Conservation (phyloP, 2,113 vertebrate species). For the Choloepus hoffmanni region DNA sequence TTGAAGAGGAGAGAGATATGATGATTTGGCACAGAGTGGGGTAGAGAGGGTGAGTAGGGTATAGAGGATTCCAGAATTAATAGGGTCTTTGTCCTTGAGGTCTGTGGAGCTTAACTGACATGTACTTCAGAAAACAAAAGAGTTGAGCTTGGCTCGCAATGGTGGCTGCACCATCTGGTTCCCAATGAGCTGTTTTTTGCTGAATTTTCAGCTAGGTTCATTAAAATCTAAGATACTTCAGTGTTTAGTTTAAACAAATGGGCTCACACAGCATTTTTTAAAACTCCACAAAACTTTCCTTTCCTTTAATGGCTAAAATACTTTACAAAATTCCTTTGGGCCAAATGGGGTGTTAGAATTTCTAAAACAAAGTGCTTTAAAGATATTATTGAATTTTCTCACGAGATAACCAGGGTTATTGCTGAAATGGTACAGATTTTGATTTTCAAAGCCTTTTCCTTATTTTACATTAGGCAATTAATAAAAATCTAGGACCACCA, state of each 20-base stretch:
- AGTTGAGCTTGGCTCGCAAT: constrained; percentile 60
- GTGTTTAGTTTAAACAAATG: constrained; percentile 76
- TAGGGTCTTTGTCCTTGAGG: constrained; percentile 59
- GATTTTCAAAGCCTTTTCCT: constrained; percentile 46
- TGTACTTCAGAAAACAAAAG: constrained; percentile 58
- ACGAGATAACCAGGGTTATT: background rate
- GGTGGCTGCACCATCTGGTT: constrained; percentile 73
- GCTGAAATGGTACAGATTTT: background rate
- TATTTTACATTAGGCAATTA: constrained; percentile 22
- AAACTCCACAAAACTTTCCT: constrained; percentile 51
- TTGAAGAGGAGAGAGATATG: background rate
- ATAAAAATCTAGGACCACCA: constrained; percentile 45
- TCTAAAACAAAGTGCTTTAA: constrained; percentile 56
- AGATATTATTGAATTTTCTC: background rate
- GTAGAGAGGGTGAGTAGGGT: background rate
- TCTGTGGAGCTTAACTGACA: constrained; percentile 59
- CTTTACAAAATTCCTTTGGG: constrained; percentile 55
- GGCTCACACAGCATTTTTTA: constrained; percentile 50
- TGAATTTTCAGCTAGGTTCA: constrained; percentile 75
- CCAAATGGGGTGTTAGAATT: constrained; percentile 51
- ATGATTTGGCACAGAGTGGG: background rate
- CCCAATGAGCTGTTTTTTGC: constrained; percentile 77
- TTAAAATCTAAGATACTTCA: constrained; percentile 71
- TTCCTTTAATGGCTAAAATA: constrained; percentile 61
- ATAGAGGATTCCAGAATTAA: constrained; percentile 71